Base-by-base conservation (phyloP, 1,140 invertebrate species). In the Magallana gigas region DNA sequence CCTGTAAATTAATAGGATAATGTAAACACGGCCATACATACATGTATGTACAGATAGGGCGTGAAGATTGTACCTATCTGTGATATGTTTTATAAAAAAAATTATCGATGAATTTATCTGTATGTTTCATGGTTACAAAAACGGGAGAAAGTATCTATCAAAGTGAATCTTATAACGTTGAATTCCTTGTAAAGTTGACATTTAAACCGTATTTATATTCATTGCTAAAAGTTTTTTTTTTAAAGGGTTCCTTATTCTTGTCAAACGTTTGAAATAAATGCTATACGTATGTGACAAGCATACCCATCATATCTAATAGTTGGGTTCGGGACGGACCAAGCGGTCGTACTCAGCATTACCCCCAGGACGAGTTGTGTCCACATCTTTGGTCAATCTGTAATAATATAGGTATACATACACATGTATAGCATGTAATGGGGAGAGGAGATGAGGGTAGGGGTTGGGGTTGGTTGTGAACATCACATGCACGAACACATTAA, bases 251-350 rank as follows among this genome's bases (percentile, higher is more conserved):
- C 11, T 18, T 23, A 6, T 11, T 76, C 11, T 11, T 12, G 8
- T 76, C 8, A 12, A 48, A 11, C 9, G 9, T 29, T 36, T 8
- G 36, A 18, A 18, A 11, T 76, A 48, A 48, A 29, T 68, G 64
- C 4, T 14, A 60, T 60, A 16, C 11, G n/a, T 16, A 14, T 60
- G 11, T 60, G 4, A 4, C n/a, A 4, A 11, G 18, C 11, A 23
- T 76, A 76, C 68, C 68, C 68, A 23, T 76, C 68, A 9, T 76
- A 76, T 76, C 68, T 76, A 18, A 29, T 76, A 12, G 68, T 76
- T 36, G 68, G 68, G 36, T 29, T 29, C 36, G 68, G 68, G 12
- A 29, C 2, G 8, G 68, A 76, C 8, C 23, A 29, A 76, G 7
- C 18, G 68, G 23, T 29, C 3, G 23, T 23, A 29, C 23, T 29